Evolutionary conservation across 2,797 vertebrate species (phyloP).

Genomic region (Onychomys torridus): DNA sequence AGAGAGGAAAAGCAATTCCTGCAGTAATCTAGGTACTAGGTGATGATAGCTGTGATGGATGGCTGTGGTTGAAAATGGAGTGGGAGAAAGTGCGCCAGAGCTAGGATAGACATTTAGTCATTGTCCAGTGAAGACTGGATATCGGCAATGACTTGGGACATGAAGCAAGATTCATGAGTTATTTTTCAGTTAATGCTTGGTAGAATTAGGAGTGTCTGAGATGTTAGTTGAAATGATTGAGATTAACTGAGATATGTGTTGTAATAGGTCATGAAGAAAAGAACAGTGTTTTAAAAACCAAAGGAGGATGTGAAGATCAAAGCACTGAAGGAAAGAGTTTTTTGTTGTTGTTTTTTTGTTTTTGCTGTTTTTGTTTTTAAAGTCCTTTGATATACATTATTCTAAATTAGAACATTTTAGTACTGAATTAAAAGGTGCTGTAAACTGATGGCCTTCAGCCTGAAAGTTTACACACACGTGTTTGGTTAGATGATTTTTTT

Average conservation of each 20-base stretch:
- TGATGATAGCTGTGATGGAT: neutral
- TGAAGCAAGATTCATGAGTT: neutral
- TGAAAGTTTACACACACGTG: neutral
- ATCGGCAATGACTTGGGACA: neutral
- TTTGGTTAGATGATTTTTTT: neutral
- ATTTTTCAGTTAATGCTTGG: constrained; percentile 37
- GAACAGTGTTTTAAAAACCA: constrained; percentile 13
- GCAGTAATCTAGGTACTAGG: neutral
- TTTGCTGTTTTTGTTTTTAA: too few species aligned
- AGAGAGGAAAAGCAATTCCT: neutral
- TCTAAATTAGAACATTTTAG: constrained; percentile 45
- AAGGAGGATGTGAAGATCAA: neutral
- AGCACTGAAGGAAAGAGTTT: constrained; percentile 26
- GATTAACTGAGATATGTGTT: neutral
- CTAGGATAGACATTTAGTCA: neutral
- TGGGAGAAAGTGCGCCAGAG: neutral
- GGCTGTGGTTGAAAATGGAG: neutral
- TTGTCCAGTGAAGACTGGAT: neutral
- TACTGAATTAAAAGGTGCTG: neutral
- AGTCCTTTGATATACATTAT: neutral
- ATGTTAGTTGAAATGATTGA: constrained; percentile 28
- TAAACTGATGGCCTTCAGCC: neutral
- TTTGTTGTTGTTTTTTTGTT: too few species aligned
- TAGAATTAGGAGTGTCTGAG: constrained; percentile 22
- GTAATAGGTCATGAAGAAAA: neutral